A percentile compares a stretch with the other conserved stretches of the same genome.
phyloP scores from a whole-genome alignment of 2,888 invertebrate species.

The Eupithecia exiguata region DNA sequence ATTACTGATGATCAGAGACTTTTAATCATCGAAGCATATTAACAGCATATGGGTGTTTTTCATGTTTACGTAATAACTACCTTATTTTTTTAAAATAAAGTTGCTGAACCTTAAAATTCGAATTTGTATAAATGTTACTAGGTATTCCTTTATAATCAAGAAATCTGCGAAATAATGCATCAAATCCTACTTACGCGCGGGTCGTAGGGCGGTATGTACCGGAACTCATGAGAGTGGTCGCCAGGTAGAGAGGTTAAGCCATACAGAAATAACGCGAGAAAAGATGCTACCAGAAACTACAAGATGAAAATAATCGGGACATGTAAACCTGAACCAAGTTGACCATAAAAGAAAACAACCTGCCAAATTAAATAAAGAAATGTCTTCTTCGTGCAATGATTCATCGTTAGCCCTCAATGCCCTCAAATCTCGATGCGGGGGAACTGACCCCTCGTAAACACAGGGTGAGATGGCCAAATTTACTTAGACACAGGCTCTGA shows the following conservation, averaged over 20 bases:
- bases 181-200: too few relatives aligned
- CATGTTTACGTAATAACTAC: too few relatives aligned
- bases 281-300: background rate
- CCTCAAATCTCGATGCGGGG: slow-evolving; percentile 75
- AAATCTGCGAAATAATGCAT: too few relatives aligned
- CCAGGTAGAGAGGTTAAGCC: too few relatives aligned
- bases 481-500: slow-evolving; percentile 77
- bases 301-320: background rate
- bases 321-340: slow-evolving; percentile 1
- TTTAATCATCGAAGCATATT: background rate
- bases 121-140: too few relatives aligned
- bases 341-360: slow-evolving; percentile 53
- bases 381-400: slow-evolving; percentile 65
- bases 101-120: too few relatives aligned
- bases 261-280: background rate
- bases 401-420: slow-evolving; percentile 77
- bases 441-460: slow-evolving; percentile 75
- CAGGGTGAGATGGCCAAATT: slow-evolving; percentile 81
- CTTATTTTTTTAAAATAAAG: too few relatives aligned
- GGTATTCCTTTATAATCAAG: too few relatives aligned
- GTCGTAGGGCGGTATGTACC: too few relatives aligned
- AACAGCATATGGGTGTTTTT: background rate
- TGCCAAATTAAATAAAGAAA: slow-evolving; percentile 71
- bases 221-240: too few relatives aligned
- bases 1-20: background rate